A percentile compares a stretch with the other conserved stretches of the same genome.
These are phyloP conservation scores for Phrynocephalus forsythii DNA, from an alignment of 2,797 vertebrate species.

Conservation along the genomic window DNA sequence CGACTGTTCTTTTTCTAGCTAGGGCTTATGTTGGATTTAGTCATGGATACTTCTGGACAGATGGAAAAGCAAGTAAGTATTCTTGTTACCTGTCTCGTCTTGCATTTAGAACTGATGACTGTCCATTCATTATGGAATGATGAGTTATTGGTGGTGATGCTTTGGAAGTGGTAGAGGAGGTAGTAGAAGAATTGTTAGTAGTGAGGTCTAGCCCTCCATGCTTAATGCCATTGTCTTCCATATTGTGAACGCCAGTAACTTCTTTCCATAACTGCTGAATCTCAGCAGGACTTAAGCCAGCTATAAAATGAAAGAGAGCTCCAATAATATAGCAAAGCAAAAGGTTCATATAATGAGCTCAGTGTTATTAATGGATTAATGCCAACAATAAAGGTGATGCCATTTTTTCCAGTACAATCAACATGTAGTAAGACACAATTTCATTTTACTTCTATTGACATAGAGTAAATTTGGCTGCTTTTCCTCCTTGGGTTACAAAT, in stretches of 20 bases:
- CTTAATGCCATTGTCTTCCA: constrained; percentile 98
- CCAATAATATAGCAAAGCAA: constrained; percentile 74
- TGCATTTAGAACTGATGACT: constrained; percentile 94
- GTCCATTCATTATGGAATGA: constrained; percentile 96
- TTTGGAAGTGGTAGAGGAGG: constrained; percentile 94
- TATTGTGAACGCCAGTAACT: constrained; percentile 91
- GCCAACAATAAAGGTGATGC: constrained; percentile 70
- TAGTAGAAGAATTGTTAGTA: constrained; percentile 97
- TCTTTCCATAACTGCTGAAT: constrained; percentile 99
- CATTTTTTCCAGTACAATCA: constrained; percentile 63
- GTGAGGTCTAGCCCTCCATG: constrained; percentile 97
- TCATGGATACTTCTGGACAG: constrained; percentile 10
- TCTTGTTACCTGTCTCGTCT: constrained; percentile 91
- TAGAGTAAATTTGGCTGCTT: constrained; percentile 52
- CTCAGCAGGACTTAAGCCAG: constrained; percentile 96
- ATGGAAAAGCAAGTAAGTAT: constrained; percentile 57
- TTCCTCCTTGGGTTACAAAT: constrained; percentile 41
- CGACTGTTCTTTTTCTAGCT: neutral
- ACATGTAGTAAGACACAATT: constrained; percentile 64
- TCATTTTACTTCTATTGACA: constrained; percentile 50
- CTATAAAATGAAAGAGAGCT: constrained; percentile 81
- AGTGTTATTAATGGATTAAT: constrained; percentile 71
- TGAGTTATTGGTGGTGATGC: constrained; percentile 96
- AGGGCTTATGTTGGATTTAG: neutral
- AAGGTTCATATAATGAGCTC: constrained; percentile 67